A percentile compares a stretch with the other conserved stretches of the same genome.
These are phyloP conservation scores for Pteropus alecto DNA, from an alignment of 2,113 vertebrate genomes.

Conservation along the genomic window DNA sequence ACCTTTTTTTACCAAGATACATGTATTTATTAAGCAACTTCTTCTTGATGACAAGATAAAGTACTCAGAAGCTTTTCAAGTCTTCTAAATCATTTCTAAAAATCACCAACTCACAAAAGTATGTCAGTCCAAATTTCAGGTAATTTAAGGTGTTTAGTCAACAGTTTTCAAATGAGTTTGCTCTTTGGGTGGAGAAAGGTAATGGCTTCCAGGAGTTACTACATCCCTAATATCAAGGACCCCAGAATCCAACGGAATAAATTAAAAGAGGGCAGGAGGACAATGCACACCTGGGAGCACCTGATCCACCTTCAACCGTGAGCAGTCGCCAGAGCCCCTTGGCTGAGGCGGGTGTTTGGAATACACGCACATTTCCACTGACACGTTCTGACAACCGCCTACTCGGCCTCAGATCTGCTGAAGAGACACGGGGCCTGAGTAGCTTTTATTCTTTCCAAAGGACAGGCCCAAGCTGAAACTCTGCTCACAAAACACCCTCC, in stretches of 20 bases:
- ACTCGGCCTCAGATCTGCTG: neutral
- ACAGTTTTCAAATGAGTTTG: neutral
- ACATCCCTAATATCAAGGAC: neutral
- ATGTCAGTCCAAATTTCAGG: neutral
- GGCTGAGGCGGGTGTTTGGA: neutral
- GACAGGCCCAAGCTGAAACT: neutral
- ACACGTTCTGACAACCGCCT: neutral
- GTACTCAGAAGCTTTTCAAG: neutral
- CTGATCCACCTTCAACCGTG: fast-evolving
- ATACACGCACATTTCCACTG: neutral
- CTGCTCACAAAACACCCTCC: neutral
- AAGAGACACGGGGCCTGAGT: neutral
- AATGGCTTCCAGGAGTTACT: neutral
- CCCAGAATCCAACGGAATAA: neutral
- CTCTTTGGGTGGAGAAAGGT: neutral
- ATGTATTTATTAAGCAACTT: neutral
- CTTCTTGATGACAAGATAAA: neutral
- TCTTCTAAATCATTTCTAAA: constrained; percentile 31
- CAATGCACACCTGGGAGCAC: neutral
- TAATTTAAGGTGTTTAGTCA: neutral
- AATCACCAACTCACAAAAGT: neutral
- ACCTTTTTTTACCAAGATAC: neutral
- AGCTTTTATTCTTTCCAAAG: neutral
- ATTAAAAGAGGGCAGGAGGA: neutral
- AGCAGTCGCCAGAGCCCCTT: neutral